Evolutionary conservation across 2,888 invertebrate species (phyloP).

Genomic region (Miltochrista miniata): DNA sequence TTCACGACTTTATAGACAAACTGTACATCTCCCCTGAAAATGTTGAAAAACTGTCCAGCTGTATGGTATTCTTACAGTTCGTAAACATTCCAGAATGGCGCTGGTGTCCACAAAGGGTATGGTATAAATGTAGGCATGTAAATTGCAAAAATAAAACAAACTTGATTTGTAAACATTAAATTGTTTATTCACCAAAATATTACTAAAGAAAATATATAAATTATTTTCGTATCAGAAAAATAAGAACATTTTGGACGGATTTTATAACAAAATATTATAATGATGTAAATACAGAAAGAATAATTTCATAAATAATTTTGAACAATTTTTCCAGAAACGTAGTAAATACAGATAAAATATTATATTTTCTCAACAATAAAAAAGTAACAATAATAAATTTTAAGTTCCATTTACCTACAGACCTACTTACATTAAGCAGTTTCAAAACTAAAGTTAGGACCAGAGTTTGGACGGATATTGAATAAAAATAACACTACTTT

Average conservation of each 20-base stretch:
- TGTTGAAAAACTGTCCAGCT: too few relatives aligned
- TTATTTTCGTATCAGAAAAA: slow-evolving; percentile 42
- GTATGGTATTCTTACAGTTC: too few relatives aligned
- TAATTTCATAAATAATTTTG: slow-evolving; percentile 16
- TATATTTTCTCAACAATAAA: slow-evolving; percentile 35
- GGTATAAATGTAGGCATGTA: too few relatives aligned
- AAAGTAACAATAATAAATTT: slow-evolving; percentile 40
- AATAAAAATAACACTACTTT: slow-evolving; percentile 28
- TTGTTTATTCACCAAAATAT: slow-evolving; percentile 36
- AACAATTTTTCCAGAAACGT: slow-evolving; percentile 14
- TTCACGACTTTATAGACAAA: too few relatives aligned
- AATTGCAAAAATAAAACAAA: slow-evolving; percentile 11
- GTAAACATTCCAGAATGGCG: too few relatives aligned
- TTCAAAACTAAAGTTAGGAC: slow-evolving; percentile 55
- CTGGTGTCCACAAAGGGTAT: too few relatives aligned
- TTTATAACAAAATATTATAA: slow-evolving; percentile 19
- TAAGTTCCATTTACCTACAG: slow-evolving; percentile 17
- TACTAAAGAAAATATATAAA: slow-evolving; percentile 2
- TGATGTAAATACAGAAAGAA: slow-evolving; percentile 4
- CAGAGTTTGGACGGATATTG: slow-evolving; percentile 71
- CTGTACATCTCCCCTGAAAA: too few relatives aligned
- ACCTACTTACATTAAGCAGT: slow-evolving; percentile 34
- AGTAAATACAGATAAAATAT: slow-evolving; percentile 34
- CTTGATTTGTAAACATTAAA: slow-evolving; percentile 30
- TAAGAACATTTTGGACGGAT: slow-evolving; percentile 40